A percentile compares a stretch with the other conserved stretches of the same genome.
Evolutionary conservation across 2,888 invertebrate species (phyloP).

Genomic region (Bombylius major): DNA sequence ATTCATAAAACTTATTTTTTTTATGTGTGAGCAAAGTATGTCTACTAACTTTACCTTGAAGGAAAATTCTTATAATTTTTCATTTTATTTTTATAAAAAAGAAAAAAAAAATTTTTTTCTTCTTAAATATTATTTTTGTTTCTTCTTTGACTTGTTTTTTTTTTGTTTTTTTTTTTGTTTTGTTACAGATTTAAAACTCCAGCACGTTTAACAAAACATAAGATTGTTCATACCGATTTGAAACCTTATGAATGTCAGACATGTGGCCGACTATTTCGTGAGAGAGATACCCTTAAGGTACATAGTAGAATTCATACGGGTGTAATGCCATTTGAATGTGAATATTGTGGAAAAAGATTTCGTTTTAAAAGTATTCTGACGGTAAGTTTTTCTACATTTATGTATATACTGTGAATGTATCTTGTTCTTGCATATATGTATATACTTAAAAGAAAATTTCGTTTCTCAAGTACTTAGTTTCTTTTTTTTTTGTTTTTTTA

Average conservation of each 20-base stretch:
- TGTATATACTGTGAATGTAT: neutral
- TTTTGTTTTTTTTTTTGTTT: neutral
- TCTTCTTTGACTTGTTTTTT: neutral
- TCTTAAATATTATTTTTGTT: neutral
- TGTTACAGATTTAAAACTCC: constrained; percentile 23
- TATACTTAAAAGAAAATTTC: too few species aligned
- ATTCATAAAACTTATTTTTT: too few species aligned
- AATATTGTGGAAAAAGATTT: constrained; percentile 62
- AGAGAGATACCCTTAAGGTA: constrained; percentile 58
- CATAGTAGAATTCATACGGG: constrained; percentile 68
- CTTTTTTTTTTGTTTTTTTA: too few species aligned
- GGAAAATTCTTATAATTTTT: too few species aligned
- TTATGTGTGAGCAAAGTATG: too few species aligned
- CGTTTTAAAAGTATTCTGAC: constrained; percentile 63
- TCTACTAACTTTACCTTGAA: too few species aligned
- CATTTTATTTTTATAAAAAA: too few species aligned
- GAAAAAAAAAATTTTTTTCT: too few species aligned
- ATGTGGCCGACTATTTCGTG: constrained; percentile 48
- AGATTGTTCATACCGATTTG: constrained; percentile 44
- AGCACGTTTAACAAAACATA: constrained; percentile 32
- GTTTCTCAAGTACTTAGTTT: too few species aligned
- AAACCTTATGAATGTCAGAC: constrained; percentile 49
- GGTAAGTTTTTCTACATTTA: constrained; percentile 28
- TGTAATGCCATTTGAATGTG: constrained; percentile 63
- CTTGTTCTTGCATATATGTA: too few species aligned